A percentile compares a stretch with the other conserved stretches of the same genome.
phyloP scores from a whole-genome alignment of 2,797 vertebrate species.

The Labeo calbasu region DNA sequence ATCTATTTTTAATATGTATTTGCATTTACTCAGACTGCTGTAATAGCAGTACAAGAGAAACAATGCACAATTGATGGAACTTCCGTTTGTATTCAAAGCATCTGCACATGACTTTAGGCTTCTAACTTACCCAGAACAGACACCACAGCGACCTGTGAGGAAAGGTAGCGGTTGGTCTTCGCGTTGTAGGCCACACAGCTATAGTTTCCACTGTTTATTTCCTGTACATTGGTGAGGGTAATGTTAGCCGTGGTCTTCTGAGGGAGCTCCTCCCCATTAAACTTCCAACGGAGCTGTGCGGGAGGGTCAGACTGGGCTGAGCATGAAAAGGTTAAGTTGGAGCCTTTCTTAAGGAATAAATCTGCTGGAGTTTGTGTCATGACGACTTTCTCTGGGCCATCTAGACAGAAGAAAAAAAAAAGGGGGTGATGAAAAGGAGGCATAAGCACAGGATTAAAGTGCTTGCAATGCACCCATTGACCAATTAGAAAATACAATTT shows the following conservation, averaged over 20 bases:
- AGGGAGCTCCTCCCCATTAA: fast-evolving
- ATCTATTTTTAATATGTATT: not conserved
- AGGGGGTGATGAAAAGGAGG: not conserved
- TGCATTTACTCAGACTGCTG: not conserved
- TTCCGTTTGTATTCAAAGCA: not conserved
- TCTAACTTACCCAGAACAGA: slow-evolving; percentile 69
- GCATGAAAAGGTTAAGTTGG: slow-evolving; percentile 67
- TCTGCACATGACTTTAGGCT: too few relatives aligned
- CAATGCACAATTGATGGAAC: not conserved
- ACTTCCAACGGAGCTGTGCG: slow-evolving; percentile 64
- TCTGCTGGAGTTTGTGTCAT: not conserved
- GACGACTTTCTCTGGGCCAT: slow-evolving; percentile 68
- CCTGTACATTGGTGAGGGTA: slow-evolving; percentile 28
- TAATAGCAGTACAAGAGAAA: not conserved
- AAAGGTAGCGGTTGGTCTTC: slow-evolving; percentile 45
- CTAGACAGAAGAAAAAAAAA: slow-evolving; percentile 58
- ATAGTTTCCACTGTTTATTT: slow-evolving; percentile 39
- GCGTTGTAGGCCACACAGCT: slow-evolving; percentile 66
- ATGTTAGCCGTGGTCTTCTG: fast-evolving
- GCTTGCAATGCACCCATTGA: not conserved
- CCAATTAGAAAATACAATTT: not conserved
- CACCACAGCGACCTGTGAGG: slow-evolving; percentile 38
- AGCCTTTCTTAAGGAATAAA: slow-evolving; percentile 22
- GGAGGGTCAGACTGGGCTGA: slow-evolving; percentile 59
- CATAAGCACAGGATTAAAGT: not conserved